Conservation (phyloP, 2,113 vertebrate genomes). For the Rhea americana region DNA sequence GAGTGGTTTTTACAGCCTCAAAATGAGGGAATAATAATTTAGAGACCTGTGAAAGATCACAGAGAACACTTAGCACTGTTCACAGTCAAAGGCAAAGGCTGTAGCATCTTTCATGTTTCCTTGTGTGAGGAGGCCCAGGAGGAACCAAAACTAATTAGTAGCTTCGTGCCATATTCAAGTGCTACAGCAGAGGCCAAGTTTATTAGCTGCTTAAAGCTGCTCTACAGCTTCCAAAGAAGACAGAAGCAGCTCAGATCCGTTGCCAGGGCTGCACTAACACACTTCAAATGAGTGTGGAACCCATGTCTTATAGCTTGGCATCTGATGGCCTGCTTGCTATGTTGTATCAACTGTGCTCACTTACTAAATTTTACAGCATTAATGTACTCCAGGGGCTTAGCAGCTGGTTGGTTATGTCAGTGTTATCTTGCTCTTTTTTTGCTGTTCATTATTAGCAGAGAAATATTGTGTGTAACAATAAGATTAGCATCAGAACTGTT, state of each 20-base stretch:
- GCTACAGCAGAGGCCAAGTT: background rate
- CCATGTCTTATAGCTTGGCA: background rate
- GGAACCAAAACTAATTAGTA: background rate
- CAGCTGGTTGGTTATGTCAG: background rate
- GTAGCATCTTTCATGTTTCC: background rate
- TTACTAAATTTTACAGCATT: background rate
- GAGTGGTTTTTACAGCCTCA: background rate
- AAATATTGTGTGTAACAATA: background rate
- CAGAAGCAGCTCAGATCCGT: background rate
- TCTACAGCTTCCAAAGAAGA: background rate
- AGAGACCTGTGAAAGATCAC: background rate
- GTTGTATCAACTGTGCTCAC: background rate
- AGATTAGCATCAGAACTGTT: background rate
- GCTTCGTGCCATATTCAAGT: background rate
- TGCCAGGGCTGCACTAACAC: background rate
- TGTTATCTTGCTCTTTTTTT: background rate
- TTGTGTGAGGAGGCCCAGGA: background rate
- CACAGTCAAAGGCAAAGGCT: background rate
- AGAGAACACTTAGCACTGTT: accelerated
- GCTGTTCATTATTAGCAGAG: background rate
- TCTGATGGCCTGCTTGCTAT: background rate
- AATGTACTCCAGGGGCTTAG: background rate
- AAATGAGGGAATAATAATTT: background rate
- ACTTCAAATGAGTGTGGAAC: background rate
- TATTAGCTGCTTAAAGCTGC: background rate